Evolutionary conservation across 2,797 vertebrate genomes (phyloP), one percentile per base, ranked within the genome.

Genomic region (Helarctos malayanus): DNA sequence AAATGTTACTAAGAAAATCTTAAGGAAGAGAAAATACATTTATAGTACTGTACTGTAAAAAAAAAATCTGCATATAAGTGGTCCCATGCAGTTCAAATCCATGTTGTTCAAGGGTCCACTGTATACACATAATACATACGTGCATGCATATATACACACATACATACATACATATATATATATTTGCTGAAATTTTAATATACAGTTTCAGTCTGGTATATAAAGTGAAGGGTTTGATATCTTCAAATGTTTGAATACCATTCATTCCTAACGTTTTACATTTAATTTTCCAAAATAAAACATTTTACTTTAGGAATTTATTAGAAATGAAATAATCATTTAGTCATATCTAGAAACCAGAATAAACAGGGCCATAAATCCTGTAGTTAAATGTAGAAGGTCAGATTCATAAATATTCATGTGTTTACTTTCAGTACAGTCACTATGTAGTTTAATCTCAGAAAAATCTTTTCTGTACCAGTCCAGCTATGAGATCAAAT

Each of bases 281-380:
- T 96, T 89, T 79, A 80, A 93, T 80, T 89, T 97, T 96, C 45
- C 2, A 95, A 98, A 91, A 59, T 88, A 89, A 95, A 94, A 56
- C 54, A 94, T 94, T 92, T 93, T 32, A 89, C 13, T 75, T 97
- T 80, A 86, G 38, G 52, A 57, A 89, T 93, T 90, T 94, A 89
- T 87, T 94, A 91, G 68, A 97, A 94, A 86, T 80, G 52, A 96
- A 94, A 79, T 94, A 90, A 96, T 95, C 27, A 93, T 89, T 95
- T 94, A 93, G 52, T 63, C 25, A 61, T 87, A 92, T 86, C 93
- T 93, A 89, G 75, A 94, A 94, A 59, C 68, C 27, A 80, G 23
- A 94, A 91, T 89, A 96, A 98, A 89, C 45, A 94, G 29, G 25
- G 13, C 54, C 54, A 92, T 91, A 95, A 97, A 96, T 94, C 68